These are phyloP conservation scores for Sitta europaea DNA, from an alignment of 2,113 vertebrate genomes.

Conservation along the genomic window DNA sequence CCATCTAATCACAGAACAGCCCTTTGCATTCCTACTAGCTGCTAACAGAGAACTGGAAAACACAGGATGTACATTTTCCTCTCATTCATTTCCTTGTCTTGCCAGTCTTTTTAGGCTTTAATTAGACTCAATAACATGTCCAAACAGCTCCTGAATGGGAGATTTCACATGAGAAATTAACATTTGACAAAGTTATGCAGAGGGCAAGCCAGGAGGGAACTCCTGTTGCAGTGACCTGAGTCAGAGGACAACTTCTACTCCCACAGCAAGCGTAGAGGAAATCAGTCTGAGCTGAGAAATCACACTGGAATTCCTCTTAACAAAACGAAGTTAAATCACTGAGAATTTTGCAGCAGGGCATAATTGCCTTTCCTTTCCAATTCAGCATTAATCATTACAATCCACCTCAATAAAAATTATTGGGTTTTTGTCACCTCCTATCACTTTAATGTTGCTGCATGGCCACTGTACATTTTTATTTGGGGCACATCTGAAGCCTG, in stretches of 20 bases:
- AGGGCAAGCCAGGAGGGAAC: neutral
- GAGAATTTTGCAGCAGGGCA: neutral
- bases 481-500: neutral
- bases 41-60: neutral
- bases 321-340: neutral
- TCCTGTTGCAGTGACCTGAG: accelerated
- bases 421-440: neutral
- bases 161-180: neutral
- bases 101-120: neutral
- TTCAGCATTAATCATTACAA: neutral
- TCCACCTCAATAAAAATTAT: neutral
- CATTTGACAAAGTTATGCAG: neutral
- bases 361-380: neutral
- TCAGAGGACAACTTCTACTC: neutral
- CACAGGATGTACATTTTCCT: neutral
- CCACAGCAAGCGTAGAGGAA: neutral
- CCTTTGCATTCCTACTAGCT: neutral
- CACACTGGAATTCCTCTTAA: neutral
- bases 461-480: neutral
- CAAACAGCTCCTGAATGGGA: neutral
- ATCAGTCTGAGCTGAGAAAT: neutral
- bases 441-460: neutral
- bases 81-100: neutral
- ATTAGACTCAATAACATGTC: neutral
- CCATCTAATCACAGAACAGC: neutral